These are phyloP conservation scores for Hyppa rectilinea DNA, from an alignment of 2,888 invertebrate genomes.

Conservation along the genomic window DNA sequence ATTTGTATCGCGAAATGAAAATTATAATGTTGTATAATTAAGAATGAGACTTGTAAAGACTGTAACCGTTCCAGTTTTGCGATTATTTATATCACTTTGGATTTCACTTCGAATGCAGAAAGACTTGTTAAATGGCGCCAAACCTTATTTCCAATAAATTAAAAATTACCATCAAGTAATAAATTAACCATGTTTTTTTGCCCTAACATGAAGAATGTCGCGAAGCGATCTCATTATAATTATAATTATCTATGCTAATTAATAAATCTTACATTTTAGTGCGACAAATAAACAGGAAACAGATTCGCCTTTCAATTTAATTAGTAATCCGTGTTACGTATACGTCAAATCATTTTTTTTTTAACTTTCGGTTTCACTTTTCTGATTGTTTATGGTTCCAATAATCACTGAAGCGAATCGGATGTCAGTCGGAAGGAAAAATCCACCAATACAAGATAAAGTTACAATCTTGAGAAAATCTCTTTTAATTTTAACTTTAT, in stretches of 20 bases:
- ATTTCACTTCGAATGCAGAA: constrained; percentile 47
- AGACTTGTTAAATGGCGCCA: constrained; percentile 1
- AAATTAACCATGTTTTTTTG: constrained; percentile 37
- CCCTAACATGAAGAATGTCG: constrained; percentile 20
- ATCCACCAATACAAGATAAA: too few species aligned
- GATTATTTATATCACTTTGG: constrained; percentile 31
- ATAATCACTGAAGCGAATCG: constrained; percentile 11
- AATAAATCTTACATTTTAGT: constrained; percentile 40
- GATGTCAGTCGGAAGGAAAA: neutral
- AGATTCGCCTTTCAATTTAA: constrained; percentile 57
- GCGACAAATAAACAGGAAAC: constrained; percentile 62
- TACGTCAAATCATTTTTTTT: constrained; percentile 32
- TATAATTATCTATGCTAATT: constrained; percentile 48
- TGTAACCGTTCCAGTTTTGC: constrained; percentile 33
- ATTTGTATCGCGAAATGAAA: constrained; percentile 49
- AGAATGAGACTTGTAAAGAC: constrained; percentile 22
- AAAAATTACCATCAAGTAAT: constrained; percentile 55
- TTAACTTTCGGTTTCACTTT: constrained; percentile 53
- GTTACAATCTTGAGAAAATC: too few species aligned
- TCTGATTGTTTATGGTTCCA: constrained; percentile 9
- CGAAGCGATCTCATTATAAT: constrained; percentile 45
- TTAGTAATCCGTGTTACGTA: constrained; percentile 46
- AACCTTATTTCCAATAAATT: constrained; percentile 25
- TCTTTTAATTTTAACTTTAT: neutral
- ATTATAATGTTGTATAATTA: constrained; percentile 38